Percentiles rank a stretch among this genome's conserved stretches.
phyloP scores from a whole-genome alignment of 2,888 invertebrate genomes.

The Drosophila fulvimacula region DNA sequence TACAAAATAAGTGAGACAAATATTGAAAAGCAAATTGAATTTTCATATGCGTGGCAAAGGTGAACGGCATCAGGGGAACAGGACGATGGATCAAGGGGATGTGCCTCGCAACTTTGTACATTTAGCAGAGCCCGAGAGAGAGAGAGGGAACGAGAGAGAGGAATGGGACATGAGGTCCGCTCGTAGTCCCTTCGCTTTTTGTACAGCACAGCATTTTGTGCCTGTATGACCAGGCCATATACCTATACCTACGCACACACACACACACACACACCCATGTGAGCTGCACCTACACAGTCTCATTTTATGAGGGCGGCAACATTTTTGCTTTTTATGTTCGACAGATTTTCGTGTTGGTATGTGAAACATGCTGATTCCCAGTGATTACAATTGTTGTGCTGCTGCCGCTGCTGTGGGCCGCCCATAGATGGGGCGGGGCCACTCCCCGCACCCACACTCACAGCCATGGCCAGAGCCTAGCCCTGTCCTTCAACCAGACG shows the following conservation, averaged over 20 bases:
- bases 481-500: background rate
- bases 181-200: constrained; percentile 39
- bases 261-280: constrained; percentile 16
- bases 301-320: constrained; percentile 71
- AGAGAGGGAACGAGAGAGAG: background rate
- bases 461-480: background rate
- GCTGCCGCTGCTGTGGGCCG: constrained; percentile 22
- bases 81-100: background rate
- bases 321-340: constrained; percentile 78
- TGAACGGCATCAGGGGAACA: constrained; percentile 20
- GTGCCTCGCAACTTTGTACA: constrained; percentile 51
- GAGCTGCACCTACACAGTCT: constrained; percentile 60
- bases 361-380: constrained; percentile 80
- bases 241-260: constrained; percentile 2
- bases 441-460: background rate
- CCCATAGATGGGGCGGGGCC: constrained; percentile 9
- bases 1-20: constrained; percentile 68
- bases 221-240: constrained; percentile 15
- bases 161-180: constrained; percentile 15
- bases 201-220: constrained; percentile 69
- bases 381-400: constrained; percentile 78
- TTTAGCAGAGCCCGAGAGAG: constrained; percentile 15
- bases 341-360: constrained; percentile 81
- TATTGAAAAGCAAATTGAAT: constrained; percentile 78
- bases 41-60: constrained; percentile 71